Percentiles rank a stretch among this genome's conserved stretches.
These are phyloP conservation scores for Halcyon smyrnensis DNA, from an alignment of 2,797 vertebrate genomes.

Conservation along the genomic window DNA sequence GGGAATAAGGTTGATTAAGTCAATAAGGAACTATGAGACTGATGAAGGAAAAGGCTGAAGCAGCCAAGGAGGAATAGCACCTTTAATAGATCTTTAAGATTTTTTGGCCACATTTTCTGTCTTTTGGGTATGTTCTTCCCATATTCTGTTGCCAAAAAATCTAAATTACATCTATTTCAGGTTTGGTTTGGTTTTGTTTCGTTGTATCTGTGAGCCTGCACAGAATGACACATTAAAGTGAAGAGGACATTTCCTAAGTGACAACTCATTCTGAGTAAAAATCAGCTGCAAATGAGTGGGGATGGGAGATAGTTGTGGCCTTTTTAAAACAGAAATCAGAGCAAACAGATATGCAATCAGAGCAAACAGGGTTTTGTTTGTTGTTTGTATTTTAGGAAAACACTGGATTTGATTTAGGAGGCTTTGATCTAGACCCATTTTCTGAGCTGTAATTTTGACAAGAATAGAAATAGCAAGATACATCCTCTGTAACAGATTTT, in stretches of 20 bases:
- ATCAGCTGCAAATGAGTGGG: background rate
- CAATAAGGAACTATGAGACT: background rate
- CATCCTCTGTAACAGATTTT: background rate
- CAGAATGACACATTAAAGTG: background rate
- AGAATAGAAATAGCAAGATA: background rate
- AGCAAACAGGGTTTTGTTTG: background rate
- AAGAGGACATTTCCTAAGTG: background rate
- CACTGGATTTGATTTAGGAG: background rate
- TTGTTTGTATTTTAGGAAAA: conserved; percentile 11
- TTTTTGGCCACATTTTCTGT: background rate
- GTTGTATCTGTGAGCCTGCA: background rate
- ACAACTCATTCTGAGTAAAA: background rate
- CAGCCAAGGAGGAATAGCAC: background rate
- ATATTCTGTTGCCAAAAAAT: background rate
- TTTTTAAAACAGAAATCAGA: conserved; percentile 24
- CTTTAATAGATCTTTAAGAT: background rate
- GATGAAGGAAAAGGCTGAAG: background rate
- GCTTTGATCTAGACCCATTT: background rate
- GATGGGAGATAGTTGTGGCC: background rate
- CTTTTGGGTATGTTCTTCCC: background rate
- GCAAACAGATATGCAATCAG: background rate
- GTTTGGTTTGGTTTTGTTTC: background rate
- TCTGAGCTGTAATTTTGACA: background rate
- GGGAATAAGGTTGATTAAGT: background rate
- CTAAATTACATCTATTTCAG: background rate